Evolutionary conservation across 2,888 invertebrate species (phyloP).

Genomic region (Hypsopygia costalis): DNA sequence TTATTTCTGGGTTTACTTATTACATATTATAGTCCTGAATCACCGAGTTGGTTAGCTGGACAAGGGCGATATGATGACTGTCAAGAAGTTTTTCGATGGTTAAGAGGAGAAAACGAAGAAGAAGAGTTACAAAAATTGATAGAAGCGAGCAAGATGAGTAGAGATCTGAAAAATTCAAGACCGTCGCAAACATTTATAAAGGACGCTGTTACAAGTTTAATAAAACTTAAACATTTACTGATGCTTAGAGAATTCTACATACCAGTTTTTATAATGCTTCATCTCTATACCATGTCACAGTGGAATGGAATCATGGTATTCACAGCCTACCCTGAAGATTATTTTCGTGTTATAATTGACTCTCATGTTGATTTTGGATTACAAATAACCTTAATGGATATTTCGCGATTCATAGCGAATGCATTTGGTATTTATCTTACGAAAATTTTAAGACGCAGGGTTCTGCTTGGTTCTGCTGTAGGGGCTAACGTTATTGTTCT

Average conservation of each 20-base stretch:
- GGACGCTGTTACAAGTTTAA: too few relatives aligned
- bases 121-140: constrained; percentile 56
- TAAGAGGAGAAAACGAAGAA: constrained; percentile 64
- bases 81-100: constrained; percentile 70
- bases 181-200: background rate
- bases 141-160: constrained; percentile 37
- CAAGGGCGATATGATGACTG: constrained; percentile 75
- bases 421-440: constrained; percentile 19
- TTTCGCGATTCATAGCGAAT: constrained; percentile 21
- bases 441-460: constrained; percentile 14
- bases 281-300: constrained; percentile 20
- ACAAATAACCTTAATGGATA: constrained; percentile 17
- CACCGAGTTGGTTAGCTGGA: constrained; percentile 82
- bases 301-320: constrained; percentile 24
- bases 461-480: constrained; percentile 11
- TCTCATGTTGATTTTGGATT: constrained; percentile 10
- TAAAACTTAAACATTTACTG: background rate
- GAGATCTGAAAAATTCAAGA: constrained; percentile 31
- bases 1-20: constrained; percentile 59
- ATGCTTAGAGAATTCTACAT: constrained; percentile 23
- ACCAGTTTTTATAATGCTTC: constrained; percentile 22
- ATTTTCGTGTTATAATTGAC: constrained; percentile 16
- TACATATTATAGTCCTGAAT: constrained; percentile 72
- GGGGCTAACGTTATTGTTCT: constrained; percentile 9
- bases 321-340: constrained; percentile 18